Evolutionary conservation across 2,888 invertebrate species (phyloP).

Genomic region (Julus scanicus): DNA sequence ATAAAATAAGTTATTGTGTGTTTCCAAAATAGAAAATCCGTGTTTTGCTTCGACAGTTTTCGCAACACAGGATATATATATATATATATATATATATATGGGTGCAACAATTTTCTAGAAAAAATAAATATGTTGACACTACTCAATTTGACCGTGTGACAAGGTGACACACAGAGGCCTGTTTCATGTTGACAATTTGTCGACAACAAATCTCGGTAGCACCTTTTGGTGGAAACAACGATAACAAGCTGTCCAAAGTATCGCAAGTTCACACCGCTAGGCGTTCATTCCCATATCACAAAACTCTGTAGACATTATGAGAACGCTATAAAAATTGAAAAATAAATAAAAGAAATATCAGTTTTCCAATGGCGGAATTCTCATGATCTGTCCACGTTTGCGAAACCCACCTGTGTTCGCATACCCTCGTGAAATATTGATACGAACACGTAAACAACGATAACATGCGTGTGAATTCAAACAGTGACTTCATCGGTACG

Average conservation of each 20-base stretch:
- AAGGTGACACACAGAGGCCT: not conserved
- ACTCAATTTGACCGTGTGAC: not conserved
- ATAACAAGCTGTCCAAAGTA: not conserved
- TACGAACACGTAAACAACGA: not conserved
- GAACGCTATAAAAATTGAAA: not conserved
- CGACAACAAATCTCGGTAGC: not conserved
- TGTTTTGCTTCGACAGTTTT: not conserved
- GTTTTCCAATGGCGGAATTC: conserved; percentile 7
- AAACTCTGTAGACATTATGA: not conserved
- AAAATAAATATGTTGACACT: not conserved
- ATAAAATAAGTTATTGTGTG: too few species aligned
- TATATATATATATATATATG: not conserved
- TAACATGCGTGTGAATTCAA: not conserved
- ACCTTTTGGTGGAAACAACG: not conserved
- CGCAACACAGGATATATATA: not conserved
- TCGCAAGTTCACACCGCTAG: not conserved
- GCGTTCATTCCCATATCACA: not conserved
- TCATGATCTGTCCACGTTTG: not conserved
- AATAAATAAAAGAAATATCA: not conserved
- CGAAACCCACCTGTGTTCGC: not conserved
- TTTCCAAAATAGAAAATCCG: too few species aligned
- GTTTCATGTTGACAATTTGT: not conserved
- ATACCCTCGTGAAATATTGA: conserved; percentile 17
- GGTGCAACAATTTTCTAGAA: not conserved
- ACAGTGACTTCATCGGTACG: not conserved